A percentile compares a stretch with the other conserved stretches of the same genome.
These are phyloP conservation scores for Lasioglossum oenotherae DNA, from an alignment of 2,888 invertebrate genomes.

Conservation along the genomic window DNA sequence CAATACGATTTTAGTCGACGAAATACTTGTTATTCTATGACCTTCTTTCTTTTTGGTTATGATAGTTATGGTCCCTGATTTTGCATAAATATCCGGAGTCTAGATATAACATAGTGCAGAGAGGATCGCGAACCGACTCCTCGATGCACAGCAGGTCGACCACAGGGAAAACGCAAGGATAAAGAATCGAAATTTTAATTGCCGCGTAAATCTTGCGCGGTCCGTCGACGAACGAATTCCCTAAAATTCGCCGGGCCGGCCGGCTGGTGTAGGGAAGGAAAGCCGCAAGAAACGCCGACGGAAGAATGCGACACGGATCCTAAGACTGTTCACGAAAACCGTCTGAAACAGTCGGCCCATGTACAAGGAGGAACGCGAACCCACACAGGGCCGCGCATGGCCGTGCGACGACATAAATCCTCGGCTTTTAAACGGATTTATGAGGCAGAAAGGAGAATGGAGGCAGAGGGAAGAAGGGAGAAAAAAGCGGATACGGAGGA, in stretches of 20 bases:
- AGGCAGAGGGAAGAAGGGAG: slow-evolving; percentile 28
- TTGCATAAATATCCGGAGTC: too few species aligned
- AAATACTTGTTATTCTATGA: too few species aligned
- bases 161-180: background rate
- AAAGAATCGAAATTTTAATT: slow-evolving; percentile 16
- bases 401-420: slow-evolving; percentile 61
- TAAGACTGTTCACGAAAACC: slow-evolving; percentile 40
- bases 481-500: background rate
- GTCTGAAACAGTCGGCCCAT: slow-evolving; percentile 50
- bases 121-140: background rate
- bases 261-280: background rate
- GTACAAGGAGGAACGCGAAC: slow-evolving; percentile 21
- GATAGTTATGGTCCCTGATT: too few species aligned
- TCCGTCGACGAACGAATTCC: slow-evolving; percentile 1
- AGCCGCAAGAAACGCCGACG: slow-evolving; percentile 5
- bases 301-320: slow-evolving; percentile 44
- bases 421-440: slow-evolving; percentile 68
- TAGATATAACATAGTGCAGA: background rate
- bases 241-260: background rate
- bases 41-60: too few species aligned
- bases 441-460: slow-evolving; percentile 53
- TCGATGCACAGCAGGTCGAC: background rate
- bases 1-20: too few species aligned
- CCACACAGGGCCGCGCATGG: slow-evolving; percentile 14
- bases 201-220: slow-evolving; percentile 10